Evolutionary conservation across 2,888 invertebrate species (phyloP).

Genomic region (Acrobasis suavella): DNA sequence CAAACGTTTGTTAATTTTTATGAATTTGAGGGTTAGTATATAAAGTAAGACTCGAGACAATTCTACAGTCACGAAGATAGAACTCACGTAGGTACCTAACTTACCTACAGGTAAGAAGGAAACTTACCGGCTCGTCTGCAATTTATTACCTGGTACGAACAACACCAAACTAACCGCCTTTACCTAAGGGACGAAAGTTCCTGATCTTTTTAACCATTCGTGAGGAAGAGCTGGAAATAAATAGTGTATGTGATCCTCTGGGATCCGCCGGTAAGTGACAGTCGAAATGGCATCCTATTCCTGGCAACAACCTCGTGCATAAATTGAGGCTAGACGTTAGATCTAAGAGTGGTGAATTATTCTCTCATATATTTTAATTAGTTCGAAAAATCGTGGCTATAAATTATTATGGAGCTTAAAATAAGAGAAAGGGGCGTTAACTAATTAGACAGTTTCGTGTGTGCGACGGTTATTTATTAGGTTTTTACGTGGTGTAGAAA

Average conservation of each 20-base stretch:
- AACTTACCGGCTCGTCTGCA: constrained; percentile 45
- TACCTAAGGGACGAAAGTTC: constrained; percentile 40
- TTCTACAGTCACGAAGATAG: neutral
- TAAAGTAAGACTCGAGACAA: neutral
- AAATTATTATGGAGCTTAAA: constrained; percentile 15
- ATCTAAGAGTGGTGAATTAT: constrained; percentile 7
- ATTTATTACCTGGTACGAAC: constrained; percentile 60
- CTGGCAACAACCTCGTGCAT: constrained; percentile 18
- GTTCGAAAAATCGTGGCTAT: constrained; percentile 12
- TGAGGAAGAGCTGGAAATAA: constrained; percentile 29
- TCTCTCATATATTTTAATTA: constrained; percentile 1
- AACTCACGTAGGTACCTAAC: constrained; percentile 22
- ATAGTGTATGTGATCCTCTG: constrained; percentile 26
- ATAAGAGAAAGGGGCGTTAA: constrained; percentile 30
- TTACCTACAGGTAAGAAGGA: constrained; percentile 35
- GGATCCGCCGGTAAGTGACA: constrained; percentile 27
- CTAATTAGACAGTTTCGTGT: constrained; percentile 45
- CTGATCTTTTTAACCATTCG: constrained; percentile 37
- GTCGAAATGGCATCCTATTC: constrained; percentile 22
- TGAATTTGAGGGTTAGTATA: too few relatives aligned
- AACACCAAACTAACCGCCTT: constrained; percentile 50
- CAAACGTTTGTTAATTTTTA: too few relatives aligned
- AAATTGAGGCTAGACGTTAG: constrained; percentile 5
- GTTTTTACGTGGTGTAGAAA: constrained; percentile 37
- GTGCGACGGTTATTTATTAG: constrained; percentile 43